Conservation (phyloP, 2,888 invertebrate genomes). For the Coelopa pilipes region DNA sequence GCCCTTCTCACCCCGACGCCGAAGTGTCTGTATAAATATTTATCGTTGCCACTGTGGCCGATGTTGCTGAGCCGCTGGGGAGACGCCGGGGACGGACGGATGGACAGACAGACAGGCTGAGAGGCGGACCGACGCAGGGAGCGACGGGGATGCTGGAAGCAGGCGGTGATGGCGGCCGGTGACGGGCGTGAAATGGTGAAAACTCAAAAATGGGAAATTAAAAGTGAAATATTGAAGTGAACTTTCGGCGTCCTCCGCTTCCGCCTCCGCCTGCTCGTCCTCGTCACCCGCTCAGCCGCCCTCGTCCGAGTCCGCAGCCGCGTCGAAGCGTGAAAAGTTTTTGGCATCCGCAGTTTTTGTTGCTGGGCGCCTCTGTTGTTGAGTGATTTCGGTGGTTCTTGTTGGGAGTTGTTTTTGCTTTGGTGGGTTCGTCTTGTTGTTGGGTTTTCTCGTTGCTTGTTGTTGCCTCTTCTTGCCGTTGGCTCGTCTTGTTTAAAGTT, state of each 20-base stretch:
- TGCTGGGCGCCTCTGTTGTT: not conserved
- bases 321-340: conserved; percentile 2
- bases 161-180: no score
- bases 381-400: not conserved
- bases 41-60: conserved; percentile 16
- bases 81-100: no score
- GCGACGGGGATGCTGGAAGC: not conserved
- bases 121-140: no score
- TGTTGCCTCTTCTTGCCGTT: no score
- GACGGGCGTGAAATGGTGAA: conserved; percentile 24
- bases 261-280: no score
- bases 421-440: no score
- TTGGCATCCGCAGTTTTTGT: not conserved
- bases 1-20: no score
- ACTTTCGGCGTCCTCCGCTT: not conserved
- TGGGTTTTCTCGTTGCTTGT: no score
- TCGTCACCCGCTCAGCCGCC: not conserved
- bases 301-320: no score
- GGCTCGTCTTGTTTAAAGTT: not conserved
- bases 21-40: conserved; percentile 18
- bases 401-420: no score
- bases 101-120: no score
- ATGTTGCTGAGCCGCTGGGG: not conserved
- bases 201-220: conserved; percentile 35
- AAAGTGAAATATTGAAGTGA: conserved; percentile 38